Evolutionary conservation across 53 echinoderm and acorn worm genomes (phyloP), one percentile per base, ranked within the genome.

Genomic region (Apostichopus leukothele): DNA sequence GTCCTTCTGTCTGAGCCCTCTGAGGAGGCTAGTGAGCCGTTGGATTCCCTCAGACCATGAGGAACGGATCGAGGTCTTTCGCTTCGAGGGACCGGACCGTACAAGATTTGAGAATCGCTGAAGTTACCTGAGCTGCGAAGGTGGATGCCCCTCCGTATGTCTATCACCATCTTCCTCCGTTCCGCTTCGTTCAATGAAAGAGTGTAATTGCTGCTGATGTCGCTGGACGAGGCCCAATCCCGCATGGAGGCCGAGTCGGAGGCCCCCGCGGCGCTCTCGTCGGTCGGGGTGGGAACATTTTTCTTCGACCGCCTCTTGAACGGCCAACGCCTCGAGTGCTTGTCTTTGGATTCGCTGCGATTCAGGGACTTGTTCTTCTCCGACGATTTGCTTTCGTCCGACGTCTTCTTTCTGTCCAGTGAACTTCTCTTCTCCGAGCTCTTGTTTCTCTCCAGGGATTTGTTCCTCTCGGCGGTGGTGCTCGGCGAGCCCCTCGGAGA

Each of bases 201-300:
- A 23, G 91, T 92, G 76, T 92, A 91, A 57, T 92, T 92, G 26
- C 86, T 59, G 55, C 83, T 89, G 7, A 87, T 86, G 18, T 86
- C 80, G 50, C 93, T 93, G 59, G 91, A 80, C 5, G 86, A 93
- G 13, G 88, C 68, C 93, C 93, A 93, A 77, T 93, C 93, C 13
- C 89, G 83, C 84, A 91, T 93, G 57, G 96, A 96, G 51, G 96
- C 92, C 1, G 96, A 92, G 75, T 96, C 96, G 0, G 96, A 96
- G 16, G 94, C 96, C 7, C 96, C 91, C 0, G 96, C 94, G 27
- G 92, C 91, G 21, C 96, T 96, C 51, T 96, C 96, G 59, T 96
- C 96, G 6, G 96, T 96, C 3, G 96, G 96, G 4, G 96, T 96
- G 2, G 96, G 94, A 7, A 87, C 93, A 74, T 91, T 96, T 81